A percentile compares a stretch with the other conserved stretches of the same genome.
Conservation (phyloP, 2,113 vertebrate genomes). For the Leucopternis melanops region DNA sequence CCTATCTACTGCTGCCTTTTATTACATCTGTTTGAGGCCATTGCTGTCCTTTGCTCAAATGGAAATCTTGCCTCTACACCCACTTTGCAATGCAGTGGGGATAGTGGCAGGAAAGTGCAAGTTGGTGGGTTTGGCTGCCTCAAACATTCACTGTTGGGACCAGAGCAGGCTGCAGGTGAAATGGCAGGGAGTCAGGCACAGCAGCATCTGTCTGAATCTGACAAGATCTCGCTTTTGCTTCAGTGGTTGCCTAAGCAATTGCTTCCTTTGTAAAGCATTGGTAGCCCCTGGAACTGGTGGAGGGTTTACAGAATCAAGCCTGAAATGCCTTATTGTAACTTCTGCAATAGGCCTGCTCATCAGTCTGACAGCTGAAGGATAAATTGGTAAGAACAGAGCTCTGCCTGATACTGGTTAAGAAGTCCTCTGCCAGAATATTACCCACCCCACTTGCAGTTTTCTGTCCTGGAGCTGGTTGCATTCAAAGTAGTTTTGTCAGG, state of each 20-base stretch:
- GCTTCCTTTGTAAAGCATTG: not conserved
- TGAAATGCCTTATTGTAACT: not conserved
- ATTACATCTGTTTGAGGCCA: not conserved
- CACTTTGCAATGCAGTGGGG: not conserved
- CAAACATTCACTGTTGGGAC: rapidly evolving
- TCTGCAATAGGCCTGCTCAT: not conserved
- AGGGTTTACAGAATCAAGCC: not conserved
- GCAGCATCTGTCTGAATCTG: rapidly evolving
- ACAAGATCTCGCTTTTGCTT: not conserved
- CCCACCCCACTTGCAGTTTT: not conserved
- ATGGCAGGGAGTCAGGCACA: rapidly evolving
- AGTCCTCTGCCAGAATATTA: conserved; percentile 2
- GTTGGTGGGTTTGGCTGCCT: not conserved
- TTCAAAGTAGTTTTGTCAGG: conserved; percentile 57
- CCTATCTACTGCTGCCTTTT: not conserved
- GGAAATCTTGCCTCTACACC: not conserved
- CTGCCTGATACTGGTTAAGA: not conserved
- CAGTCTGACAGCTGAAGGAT: not conserved
- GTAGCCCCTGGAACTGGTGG: not conserved
- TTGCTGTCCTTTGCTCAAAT: not conserved
- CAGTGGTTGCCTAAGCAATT: not conserved
- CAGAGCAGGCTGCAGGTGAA: not conserved
- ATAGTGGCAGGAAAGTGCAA: not conserved
- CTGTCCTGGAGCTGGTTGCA: conserved; percentile 25
- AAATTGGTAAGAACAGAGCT: not conserved